Evolutionary conservation across 2,113 vertebrate genomes (phyloP).

Genomic region (Ariopsis seemanni): DNA sequence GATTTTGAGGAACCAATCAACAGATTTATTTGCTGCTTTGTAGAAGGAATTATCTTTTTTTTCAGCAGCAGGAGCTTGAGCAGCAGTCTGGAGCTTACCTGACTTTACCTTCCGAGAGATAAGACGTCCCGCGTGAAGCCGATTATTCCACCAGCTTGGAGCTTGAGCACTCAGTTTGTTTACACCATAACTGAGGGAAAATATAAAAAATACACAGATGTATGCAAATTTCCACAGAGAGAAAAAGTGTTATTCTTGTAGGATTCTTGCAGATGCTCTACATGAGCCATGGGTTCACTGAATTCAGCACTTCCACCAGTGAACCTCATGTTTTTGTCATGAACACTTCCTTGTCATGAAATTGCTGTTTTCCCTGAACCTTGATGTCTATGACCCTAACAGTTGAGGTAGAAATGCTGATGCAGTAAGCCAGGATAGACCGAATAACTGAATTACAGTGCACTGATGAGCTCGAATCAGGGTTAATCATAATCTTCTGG

Average conservation of each 20-base stretch:
- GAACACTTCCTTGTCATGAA: not conserved
- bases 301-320: not conserved
- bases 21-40: not conserved
- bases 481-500: not conserved
- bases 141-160: slow-evolving; percentile 41
- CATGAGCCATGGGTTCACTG: not conserved
- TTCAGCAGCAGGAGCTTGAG: not conserved
- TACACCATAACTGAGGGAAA: not conserved
- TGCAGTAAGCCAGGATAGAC: not conserved
- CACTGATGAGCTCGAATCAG: not conserved
- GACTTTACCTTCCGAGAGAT: slow-evolving; percentile 36
- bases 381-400: not conserved
- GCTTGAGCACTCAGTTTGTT: slow-evolving; percentile 22
- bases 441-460: not conserved
- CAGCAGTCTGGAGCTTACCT: slow-evolving; percentile 22
- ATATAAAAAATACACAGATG: not conserved
- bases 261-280: not conserved
- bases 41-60: not conserved
- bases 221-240: slow-evolving; percentile 4
- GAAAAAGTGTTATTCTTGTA: not conserved
- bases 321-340: not conserved
- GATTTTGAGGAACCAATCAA: not conserved
- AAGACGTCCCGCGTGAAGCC: slow-evolving; percentile 14
- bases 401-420: not conserved
- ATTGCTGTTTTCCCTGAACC: not conserved